Conservation (phyloP, 2,113 vertebrate species). For the Tetrao urogallus region DNA sequence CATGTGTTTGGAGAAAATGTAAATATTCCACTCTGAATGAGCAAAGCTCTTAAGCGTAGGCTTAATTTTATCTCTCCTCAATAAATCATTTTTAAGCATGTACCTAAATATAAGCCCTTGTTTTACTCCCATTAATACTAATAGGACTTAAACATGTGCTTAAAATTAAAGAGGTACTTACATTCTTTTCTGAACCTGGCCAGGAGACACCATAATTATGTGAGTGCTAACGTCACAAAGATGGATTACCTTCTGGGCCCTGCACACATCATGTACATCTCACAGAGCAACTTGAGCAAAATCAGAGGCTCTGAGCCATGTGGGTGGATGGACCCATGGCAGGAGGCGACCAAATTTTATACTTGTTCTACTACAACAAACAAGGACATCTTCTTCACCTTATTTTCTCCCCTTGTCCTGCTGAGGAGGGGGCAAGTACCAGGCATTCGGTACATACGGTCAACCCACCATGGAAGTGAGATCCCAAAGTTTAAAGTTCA, state of each 20-base stretch:
- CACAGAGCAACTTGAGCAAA: not conserved
- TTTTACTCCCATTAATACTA: conserved; percentile 49
- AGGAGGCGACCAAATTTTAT: not conserved
- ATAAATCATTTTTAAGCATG: conserved; percentile 65
- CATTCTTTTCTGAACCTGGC: not conserved
- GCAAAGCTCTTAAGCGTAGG: conserved; percentile 28
- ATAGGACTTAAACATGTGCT: conserved; percentile 32
- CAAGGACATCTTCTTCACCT: not conserved
- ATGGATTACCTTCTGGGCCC: not conserved
- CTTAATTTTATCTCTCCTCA: conserved; percentile 65
- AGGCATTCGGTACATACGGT: not conserved
- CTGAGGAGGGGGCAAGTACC: fast-evolving
- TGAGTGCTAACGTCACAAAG: not conserved
- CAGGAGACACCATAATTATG: not conserved
- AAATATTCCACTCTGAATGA: conserved; percentile 48
- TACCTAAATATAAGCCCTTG: conserved; percentile 34
- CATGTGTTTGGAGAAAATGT: conserved; percentile 57
- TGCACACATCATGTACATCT: fast-evolving
- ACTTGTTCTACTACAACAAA: not conserved
- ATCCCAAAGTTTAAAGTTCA: not conserved
- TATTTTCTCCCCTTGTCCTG: not conserved
- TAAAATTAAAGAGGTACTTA: conserved; percentile 40
- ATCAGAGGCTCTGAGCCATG: not conserved
- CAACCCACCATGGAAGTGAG: not conserved
- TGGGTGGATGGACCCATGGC: not conserved